These are phyloP conservation scores for Melanitta fusca DNA, from an alignment of 2,797 vertebrate species.

Conservation along the genomic window DNA sequence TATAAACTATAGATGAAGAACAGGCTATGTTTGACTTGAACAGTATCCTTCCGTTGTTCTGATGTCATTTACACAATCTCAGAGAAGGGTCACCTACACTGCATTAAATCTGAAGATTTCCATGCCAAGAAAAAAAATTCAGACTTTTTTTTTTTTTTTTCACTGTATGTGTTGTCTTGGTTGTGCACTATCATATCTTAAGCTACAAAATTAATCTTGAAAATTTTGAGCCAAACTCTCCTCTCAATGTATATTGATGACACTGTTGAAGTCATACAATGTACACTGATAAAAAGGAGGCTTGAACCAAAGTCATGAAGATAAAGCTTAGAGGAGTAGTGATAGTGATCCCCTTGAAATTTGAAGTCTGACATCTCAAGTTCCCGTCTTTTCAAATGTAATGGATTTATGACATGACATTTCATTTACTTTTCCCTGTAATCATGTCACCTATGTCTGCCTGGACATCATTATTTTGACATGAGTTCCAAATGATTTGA, in stretches of 20 bases:
- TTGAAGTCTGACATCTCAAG: neutral
- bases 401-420: neutral
- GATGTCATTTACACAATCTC: neutral
- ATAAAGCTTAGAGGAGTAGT: neutral
- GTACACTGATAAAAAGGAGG: fast-evolving
- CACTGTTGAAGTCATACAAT: neutral
- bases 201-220: neutral
- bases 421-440: neutral
- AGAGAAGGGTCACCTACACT: neutral
- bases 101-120: neutral
- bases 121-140: neutral
- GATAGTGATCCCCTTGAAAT: neutral
- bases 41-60: neutral
- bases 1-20: neutral
- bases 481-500: neutral
- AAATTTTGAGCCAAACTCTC: neutral
- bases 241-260: neutral
- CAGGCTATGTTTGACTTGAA: neutral
- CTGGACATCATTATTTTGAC: neutral
- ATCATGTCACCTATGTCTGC: neutral
- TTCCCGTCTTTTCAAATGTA: neutral
- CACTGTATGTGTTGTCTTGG: neutral
- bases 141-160: neutral
- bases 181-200: neutral
- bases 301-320: neutral